Percentiles rank a stretch among this genome's conserved stretches.
Evolutionary conservation across 2,113 vertebrate species (phyloP).

Genomic region (Chionis minor): DNA sequence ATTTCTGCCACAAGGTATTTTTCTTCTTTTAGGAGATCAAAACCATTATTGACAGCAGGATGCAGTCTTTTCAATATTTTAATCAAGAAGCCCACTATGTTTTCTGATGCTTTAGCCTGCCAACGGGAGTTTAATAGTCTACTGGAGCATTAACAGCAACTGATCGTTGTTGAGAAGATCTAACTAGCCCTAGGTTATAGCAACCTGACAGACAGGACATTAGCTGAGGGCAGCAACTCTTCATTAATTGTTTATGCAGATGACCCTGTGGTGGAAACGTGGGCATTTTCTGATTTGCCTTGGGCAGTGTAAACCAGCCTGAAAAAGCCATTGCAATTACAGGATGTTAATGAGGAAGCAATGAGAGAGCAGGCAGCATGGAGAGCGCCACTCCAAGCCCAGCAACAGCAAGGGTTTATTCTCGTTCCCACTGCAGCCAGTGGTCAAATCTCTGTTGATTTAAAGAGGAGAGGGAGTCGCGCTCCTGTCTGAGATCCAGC

Average conservation of each 20-base stretch:
- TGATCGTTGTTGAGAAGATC: constrained; percentile 10
- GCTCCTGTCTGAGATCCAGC: background rate
- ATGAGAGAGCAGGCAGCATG: background rate
- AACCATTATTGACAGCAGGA: constrained; percentile 61
- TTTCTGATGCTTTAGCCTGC: constrained; percentile 24
- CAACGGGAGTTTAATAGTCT: constrained; percentile 39
- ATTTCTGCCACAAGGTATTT: constrained; percentile 62
- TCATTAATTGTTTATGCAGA: constrained; percentile 40
- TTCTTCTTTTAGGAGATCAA: constrained; percentile 58
- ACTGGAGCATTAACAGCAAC: constrained; percentile 17
- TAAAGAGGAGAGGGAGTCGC: background rate
- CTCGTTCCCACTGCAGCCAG: background rate
- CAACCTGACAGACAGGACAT: constrained; percentile 19
- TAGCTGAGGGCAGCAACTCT: constrained; percentile 13
- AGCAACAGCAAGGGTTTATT: background rate
- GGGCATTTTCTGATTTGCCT: constrained; percentile 20
- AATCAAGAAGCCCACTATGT: constrained; percentile 49
- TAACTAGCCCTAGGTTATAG: constrained; percentile 23
- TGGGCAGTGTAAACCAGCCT: constrained; percentile 10
- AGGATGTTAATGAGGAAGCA: constrained; percentile 21
- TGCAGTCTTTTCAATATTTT: constrained; percentile 55
- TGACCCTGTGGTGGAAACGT: constrained; percentile 27
- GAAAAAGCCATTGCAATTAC: background rate
- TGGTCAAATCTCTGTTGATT: background rate
- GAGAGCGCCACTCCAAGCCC: background rate